These are phyloP conservation scores for Nanger granti DNA, from an alignment of 2,113 vertebrate genomes.

Conservation along the genomic window DNA sequence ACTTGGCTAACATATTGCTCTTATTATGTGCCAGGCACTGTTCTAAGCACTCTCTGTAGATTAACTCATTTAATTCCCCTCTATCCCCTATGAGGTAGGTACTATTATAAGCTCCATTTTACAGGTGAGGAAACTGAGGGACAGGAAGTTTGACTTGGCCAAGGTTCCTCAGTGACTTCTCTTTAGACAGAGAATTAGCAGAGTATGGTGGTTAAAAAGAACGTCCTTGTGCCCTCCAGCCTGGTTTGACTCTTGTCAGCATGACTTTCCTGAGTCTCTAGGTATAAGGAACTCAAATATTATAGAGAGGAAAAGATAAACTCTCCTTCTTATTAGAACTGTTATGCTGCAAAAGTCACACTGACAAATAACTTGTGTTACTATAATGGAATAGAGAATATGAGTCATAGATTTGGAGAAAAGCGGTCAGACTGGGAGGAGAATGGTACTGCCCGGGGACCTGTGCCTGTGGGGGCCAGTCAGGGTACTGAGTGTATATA, in stretches of 20 bases:
- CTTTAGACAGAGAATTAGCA: not conserved
- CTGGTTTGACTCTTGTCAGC: not conserved
- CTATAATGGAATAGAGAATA: not conserved
- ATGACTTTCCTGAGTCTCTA: not conserved
- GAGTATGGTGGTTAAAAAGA: not conserved
- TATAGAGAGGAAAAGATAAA: not conserved
- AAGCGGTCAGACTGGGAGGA: not conserved
- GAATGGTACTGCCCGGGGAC: not conserved
- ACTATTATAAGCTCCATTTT: not conserved
- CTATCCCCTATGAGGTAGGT: not conserved
- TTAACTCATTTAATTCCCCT: not conserved
- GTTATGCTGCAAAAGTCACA: not conserved
- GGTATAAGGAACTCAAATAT: not conserved
- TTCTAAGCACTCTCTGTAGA: not conserved
- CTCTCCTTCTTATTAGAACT: not conserved
- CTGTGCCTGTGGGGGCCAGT: not conserved
- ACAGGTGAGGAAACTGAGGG: not conserved
- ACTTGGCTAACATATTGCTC: not conserved
- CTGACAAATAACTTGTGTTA: not conserved
- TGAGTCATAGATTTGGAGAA: not conserved
- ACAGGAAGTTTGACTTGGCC: not conserved
- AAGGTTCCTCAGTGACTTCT: not conserved
- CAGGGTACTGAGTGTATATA: not conserved
- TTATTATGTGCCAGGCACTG: not conserved
- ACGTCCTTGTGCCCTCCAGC: not conserved